A percentile compares a stretch with the other conserved stretches of the same genome.
Evolutionary conservation across 2,888 invertebrate species (phyloP).

Genomic region (Deilephila elpenor): DNA sequence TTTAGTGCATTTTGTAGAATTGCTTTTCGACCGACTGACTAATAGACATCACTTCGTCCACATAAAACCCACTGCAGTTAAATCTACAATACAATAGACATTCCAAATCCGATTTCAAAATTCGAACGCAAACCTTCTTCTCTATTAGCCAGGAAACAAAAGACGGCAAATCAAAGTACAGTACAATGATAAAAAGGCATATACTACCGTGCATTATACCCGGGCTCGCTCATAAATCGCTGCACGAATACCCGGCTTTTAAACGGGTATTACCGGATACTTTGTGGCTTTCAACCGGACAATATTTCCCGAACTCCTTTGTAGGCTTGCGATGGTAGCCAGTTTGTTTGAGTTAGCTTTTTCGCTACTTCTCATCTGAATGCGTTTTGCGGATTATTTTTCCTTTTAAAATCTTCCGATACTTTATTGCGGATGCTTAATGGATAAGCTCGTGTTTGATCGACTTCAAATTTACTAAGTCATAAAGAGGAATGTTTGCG

Average conservation of each 20-base stretch:
- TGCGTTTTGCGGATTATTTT: slow-evolving; percentile 16
- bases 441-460: not conserved
- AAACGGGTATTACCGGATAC: slow-evolving; percentile 66
- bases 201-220: slow-evolving; percentile 31
- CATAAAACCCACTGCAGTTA: too few species aligned
- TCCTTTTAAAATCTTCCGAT: slow-evolving; percentile 4
- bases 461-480: not conserved
- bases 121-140: not conserved
- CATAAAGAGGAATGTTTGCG: not conserved
- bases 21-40: too few species aligned
- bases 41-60: too few species aligned
- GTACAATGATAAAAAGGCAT: slow-evolving; percentile 9
- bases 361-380: slow-evolving; percentile 28
- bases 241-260: slow-evolving; percentile 51
- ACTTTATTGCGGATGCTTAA: not conserved
- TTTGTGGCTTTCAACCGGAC: slow-evolving; percentile 71
- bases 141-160: not conserved
- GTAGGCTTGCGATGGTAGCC: slow-evolving; percentile 26
- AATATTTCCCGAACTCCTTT: slow-evolving; percentile 55
- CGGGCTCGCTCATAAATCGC: slow-evolving; percentile 48
- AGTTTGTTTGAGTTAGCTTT: slow-evolving; percentile 32
- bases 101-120: too few species aligned
- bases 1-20: too few species aligned
- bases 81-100: too few species aligned
- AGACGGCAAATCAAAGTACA: slow-evolving; percentile 3